Evolutionary conservation across 2,888 invertebrate genomes (phyloP).

Genomic region (Caradrina clavipalpis): DNA sequence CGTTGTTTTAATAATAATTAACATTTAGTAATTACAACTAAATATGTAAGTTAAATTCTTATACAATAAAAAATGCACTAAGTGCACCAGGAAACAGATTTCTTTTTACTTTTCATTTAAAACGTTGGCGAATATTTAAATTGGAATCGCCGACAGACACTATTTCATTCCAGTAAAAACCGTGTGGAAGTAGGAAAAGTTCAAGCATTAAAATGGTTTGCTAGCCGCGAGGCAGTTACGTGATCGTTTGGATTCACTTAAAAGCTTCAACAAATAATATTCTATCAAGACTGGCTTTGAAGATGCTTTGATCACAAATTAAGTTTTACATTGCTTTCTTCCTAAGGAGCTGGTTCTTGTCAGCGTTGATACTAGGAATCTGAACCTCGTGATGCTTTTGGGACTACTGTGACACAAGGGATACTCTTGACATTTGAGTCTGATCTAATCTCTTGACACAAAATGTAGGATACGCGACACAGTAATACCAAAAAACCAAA

Average conservation of each 20-base stretch:
- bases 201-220: constrained; percentile 7
- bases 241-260: constrained; percentile 20
- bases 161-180: background rate
- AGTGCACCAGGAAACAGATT: background rate
- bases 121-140: background rate
- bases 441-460: no score
- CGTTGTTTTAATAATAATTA: no score
- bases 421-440: no score
- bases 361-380: no score
- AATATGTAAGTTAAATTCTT: no score
- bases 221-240: background rate
- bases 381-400: no score
- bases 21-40: no score
- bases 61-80: background rate
- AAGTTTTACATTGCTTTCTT: background rate
- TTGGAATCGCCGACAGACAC: background rate
- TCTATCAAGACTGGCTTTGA: background rate
- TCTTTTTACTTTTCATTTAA: background rate
- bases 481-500: no score
- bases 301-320: background rate
- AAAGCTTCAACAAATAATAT: constrained; percentile 14
- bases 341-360: no score
- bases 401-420: no score
- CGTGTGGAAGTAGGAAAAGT: background rate
- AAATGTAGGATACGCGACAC: no score